phyloP scores from a whole-genome alignment of 1,140 invertebrate genomes.

The Sesamia nonagrioides region DNA sequence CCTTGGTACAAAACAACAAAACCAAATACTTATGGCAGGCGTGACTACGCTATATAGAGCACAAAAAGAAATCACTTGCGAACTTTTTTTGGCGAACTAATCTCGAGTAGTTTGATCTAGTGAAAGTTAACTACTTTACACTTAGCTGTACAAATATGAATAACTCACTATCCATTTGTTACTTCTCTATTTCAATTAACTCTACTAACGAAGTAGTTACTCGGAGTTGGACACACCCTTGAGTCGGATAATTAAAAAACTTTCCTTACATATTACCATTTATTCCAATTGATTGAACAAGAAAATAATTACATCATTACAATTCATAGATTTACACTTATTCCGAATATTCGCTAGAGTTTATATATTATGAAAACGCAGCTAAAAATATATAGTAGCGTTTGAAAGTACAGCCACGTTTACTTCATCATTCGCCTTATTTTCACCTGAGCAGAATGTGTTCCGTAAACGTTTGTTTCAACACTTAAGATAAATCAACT shows the following conservation, averaged over 20 bases:
- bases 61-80: conserved; percentile 73
- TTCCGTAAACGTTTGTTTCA: conserved; percentile 56
- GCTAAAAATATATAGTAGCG: background rate
- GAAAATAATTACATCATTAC: conserved; percentile 30
- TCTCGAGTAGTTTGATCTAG: conserved; percentile 68
- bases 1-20: conserved; percentile 70
- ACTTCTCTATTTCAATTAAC: conserved; percentile 37
- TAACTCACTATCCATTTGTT: conserved; percentile 44
- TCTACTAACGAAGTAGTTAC: conserved; percentile 7
- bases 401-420: conserved; percentile 24
- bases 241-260: conserved; percentile 23
- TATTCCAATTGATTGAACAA: conserved; percentile 10
- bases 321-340: background rate
- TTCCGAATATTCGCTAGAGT: conserved; percentile 3
- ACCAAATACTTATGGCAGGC: conserved; percentile 63
- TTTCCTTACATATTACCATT: conserved; percentile 10
- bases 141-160: conserved; percentile 46
- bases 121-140: conserved; percentile 71
- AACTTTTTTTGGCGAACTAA: conserved; percentile 70
- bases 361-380: background rate
- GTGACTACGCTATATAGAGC: conserved; percentile 72
- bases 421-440: conserved; percentile 28
- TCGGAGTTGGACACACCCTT: conserved; percentile 14
- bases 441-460: conserved; percentile 20
- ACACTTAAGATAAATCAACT: conserved; percentile 59